Conservation (phyloP, 2,113 vertebrate species). For the Calyptommatus sinebrachiatus region DNA sequence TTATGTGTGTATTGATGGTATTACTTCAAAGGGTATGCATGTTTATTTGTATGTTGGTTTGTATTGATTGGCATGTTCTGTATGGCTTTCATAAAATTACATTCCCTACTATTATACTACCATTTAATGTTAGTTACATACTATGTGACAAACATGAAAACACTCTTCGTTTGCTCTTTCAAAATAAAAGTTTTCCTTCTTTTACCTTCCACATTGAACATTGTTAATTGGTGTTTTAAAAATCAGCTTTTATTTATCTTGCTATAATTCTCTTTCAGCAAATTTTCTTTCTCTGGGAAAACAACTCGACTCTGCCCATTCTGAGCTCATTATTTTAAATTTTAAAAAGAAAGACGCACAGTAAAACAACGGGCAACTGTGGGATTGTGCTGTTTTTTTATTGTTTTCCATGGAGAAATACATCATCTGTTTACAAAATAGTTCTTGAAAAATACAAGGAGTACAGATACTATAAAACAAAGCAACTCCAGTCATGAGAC, state of each 20-base stretch:
- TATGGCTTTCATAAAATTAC: background rate
- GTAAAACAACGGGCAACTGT: slow-evolving; percentile 67
- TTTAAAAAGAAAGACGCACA: background rate
- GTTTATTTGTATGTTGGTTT: too few relatives aligned
- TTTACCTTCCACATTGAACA: background rate
- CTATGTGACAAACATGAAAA: background rate
- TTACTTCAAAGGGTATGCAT: too few relatives aligned
- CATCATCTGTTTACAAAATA: slow-evolving; percentile 90
- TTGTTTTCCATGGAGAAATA: slow-evolving; percentile 89
- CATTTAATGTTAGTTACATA: background rate
- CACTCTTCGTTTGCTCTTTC: background rate
- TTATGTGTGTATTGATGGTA: too few relatives aligned
- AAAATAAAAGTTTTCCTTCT: background rate
- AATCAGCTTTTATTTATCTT: background rate
- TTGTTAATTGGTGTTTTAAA: background rate
- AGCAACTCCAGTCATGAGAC: slow-evolving; percentile 86
- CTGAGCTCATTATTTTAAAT: slow-evolving; percentile 14
- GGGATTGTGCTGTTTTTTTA: slow-evolving; percentile 83
- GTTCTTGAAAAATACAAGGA: slow-evolving; percentile 89
- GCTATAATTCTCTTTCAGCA: background rate
- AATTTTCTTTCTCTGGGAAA: slow-evolving; percentile 16
- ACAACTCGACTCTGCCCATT: background rate
- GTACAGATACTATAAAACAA: slow-evolving; percentile 88
- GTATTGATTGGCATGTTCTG: background rate
- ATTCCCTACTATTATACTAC: background rate